Base-by-base conservation (phyloP, 2,797 vertebrate genomes). In the Poecile montanus region DNA sequence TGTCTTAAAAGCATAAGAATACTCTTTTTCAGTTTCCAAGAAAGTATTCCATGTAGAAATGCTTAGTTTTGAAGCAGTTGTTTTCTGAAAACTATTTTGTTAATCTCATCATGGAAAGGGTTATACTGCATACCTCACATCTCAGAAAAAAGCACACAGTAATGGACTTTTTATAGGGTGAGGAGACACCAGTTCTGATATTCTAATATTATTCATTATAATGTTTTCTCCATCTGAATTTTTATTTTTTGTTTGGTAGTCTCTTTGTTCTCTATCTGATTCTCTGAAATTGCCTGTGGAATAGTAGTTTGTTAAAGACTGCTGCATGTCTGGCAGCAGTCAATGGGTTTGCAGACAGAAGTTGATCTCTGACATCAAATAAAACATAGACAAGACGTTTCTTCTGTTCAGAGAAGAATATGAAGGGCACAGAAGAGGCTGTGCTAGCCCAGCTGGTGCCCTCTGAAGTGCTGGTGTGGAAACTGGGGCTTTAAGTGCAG, bases 211-310 rank as follows among this genome's bases (percentile, higher is more conserved):
- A 72, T 78, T 70, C 57, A 63, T 84, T 57, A 50, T 32, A 81
- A 73, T 76, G 60, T 71, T 93, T 95, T 92, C 89, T 88, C 48
- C 40, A 44, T 90, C 63, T 94, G 60, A 62, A 67, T 92, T 94
- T 92, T 94, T 76, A 57, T 73, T 74, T 70, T 91, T 80, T 54
- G 16, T 53, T 94, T 25, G 19, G 88, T 82, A 63, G 34, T 66
- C 62, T 78, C 70, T 89, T 88, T 89, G 51, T 81, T 91, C 62
- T 76, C 62, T 38, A 7, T 83, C 62, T 76, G 45, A 63, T 81
- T 85, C 32, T 85, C 91, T 75, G 42, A 77, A 95, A 84, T 78
- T 91, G 78, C 48, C 72, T 68, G 48, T 70, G 83, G 80, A 95
- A 70, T 5, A 40, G 53, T 30, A 38, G 54, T 86, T 93, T 88